These are phyloP conservation scores for Petrocephalus schoutedeni DNA, from an alignment of 2,797 vertebrate species.

Conservation along the genomic window DNA sequence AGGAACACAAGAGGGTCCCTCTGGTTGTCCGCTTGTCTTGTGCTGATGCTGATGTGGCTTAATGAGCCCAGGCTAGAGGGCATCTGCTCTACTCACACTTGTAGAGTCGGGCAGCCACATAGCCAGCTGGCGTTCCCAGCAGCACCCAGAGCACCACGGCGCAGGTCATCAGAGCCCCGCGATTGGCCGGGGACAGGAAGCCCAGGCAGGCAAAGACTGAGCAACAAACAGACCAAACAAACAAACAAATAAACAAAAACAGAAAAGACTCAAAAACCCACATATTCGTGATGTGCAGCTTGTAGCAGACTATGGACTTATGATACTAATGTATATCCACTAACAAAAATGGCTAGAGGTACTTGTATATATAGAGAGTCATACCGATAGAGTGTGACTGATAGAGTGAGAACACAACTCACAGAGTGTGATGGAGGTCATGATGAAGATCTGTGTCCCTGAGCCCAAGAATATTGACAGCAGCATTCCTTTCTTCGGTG, in stretches of 20 bases:
- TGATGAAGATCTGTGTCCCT: slow-evolving; percentile 89
- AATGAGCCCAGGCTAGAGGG: neutral
- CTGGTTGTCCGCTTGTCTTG: neutral
- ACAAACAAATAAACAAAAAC: neutral
- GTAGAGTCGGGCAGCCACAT: slow-evolving; percentile 86
- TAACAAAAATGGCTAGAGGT: neutral
- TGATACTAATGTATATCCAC: neutral
- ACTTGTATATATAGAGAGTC: neutral
- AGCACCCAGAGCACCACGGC: slow-evolving; percentile 90
- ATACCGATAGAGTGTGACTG: neutral
- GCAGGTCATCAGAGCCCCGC: slow-evolving; percentile 89
- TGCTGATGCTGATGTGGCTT: slow-evolving; percentile 7
- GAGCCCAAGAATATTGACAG: slow-evolving; percentile 88
- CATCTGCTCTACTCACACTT: slow-evolving; percentile 68
- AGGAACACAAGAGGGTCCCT: neutral
- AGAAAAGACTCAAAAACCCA: neutral
- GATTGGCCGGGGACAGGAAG: slow-evolving; percentile 89
- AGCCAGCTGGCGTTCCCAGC: slow-evolving; percentile 88
- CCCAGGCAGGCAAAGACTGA: slow-evolving; percentile 89
- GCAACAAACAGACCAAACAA: neutral
- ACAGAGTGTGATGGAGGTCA: slow-evolving; percentile 87
- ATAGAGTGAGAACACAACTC: slow-evolving; percentile 36
- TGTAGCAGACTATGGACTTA: neutral
- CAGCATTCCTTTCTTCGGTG: slow-evolving; percentile 89
- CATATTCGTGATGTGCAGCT: neutral